Conservation (phyloP, 2,888 invertebrate species). For the Ormyrus thymus region DNA sequence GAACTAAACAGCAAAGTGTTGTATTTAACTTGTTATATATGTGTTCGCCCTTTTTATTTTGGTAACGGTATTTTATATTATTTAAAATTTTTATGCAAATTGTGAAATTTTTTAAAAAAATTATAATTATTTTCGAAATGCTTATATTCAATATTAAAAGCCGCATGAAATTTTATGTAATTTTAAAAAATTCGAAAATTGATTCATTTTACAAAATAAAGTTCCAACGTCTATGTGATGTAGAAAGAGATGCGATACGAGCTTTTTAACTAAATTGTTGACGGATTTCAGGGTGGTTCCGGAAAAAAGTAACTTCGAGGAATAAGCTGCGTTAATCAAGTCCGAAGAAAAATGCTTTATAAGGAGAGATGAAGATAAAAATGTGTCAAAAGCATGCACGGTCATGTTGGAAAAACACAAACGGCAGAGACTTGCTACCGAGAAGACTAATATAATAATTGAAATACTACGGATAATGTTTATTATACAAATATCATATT, state of each 20-base stretch:
- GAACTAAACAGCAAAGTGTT: not conserved
- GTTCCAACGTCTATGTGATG: too few relatives aligned
- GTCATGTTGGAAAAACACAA: slow-evolving; percentile 63
- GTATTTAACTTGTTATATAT: slow-evolving; percentile 27
- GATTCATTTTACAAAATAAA: too few relatives aligned
- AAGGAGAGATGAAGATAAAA: slow-evolving; percentile 58
- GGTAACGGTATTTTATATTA: not conserved
- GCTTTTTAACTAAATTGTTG: slow-evolving; percentile 2
- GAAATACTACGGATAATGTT: slow-evolving; percentile 70
- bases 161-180: too few relatives aligned
- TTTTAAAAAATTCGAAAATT: too few relatives aligned
- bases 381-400: slow-evolving; percentile 63
- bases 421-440: slow-evolving; percentile 67
- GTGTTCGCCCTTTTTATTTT: slow-evolving; percentile 3
- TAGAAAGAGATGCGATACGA: too few relatives aligned
- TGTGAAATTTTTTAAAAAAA: too few relatives aligned
- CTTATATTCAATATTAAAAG: too few relatives aligned
- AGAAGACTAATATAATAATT: slow-evolving; percentile 71
- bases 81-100: slow-evolving; percentile 3
- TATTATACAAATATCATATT: slow-evolving; percentile 72
- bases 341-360: slow-evolving; percentile 49
- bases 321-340: slow-evolving; percentile 66
- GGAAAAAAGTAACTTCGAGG: slow-evolving; percentile 77
- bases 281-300: slow-evolving; percentile 76
- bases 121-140: too few relatives aligned